Evolutionary conservation across 1,140 invertebrate genomes (phyloP).

Genomic region (Listronotus oregonensis): DNA sequence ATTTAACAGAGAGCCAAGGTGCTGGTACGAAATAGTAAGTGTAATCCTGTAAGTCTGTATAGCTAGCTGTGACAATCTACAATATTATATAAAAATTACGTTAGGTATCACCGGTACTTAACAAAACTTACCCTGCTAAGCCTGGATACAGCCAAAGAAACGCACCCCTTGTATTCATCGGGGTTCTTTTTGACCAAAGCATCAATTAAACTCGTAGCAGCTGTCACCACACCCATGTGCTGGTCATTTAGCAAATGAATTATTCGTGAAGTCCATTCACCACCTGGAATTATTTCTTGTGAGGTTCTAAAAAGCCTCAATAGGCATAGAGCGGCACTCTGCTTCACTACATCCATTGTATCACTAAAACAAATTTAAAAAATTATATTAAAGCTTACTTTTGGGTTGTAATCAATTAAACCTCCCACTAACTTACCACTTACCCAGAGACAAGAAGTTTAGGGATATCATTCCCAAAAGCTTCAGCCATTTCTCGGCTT

Average conservation of each 20-base stretch:
- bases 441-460: conserved; percentile 97
- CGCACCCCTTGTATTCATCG: conserved; percentile 99
- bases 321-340: conserved; percentile 96
- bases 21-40: conserved; percentile 99
- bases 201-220: conserved; percentile 97
- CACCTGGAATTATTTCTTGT: conserved; percentile 93
- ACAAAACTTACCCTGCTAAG: conserved; percentile 79
- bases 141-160: conserved; percentile 95
- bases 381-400: conserved; percentile 14
- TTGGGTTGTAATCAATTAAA: neutral
- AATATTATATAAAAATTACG: conserved; percentile 42
- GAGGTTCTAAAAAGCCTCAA: conserved; percentile 91
- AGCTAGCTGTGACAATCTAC: conserved; percentile 95
- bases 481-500: conserved; percentile 99
- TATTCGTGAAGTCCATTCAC: conserved; percentile 98
- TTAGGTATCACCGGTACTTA: neutral
- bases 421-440: conserved; percentile 40
- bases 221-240: conserved; percentile 98
- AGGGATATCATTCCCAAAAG: conserved; percentile 97
- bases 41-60: conserved; percentile 98
- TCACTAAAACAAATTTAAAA: conserved; percentile 67
- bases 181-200: conserved; percentile 98
- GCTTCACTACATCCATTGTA: conserved; percentile 99
- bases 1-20: conserved; percentile 98
- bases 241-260: conserved; percentile 99